Percentiles rank a stretch among this genome's conserved stretches.
Evolutionary conservation across 1,140 invertebrate species (phyloP).

Genomic region (Cotesia vestalis): DNA sequence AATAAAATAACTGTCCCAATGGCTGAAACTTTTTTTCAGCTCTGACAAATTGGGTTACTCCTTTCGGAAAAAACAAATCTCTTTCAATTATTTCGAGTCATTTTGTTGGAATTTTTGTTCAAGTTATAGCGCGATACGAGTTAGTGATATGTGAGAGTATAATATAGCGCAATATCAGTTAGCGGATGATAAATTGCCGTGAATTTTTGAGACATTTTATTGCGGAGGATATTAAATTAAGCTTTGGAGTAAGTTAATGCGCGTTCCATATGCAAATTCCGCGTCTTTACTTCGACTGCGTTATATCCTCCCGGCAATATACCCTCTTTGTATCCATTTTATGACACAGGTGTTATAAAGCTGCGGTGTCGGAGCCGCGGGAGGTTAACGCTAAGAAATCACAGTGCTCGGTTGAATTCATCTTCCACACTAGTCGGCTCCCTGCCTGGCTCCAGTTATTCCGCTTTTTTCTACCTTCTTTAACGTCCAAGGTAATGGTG

Average conservation of each 20-base stretch:
- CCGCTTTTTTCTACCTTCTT: constrained; percentile 1
- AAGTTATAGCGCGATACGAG: too few species aligned
- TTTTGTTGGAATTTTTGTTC: too few species aligned
- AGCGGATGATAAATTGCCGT: not conserved
- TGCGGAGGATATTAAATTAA: constrained; percentile 60
- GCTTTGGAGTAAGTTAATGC: constrained; percentile 62
- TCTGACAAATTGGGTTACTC: too few species aligned
- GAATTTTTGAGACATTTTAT: constrained; percentile 9
- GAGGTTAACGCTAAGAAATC: constrained; percentile 34
- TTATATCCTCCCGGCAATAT: constrained; percentile 54
- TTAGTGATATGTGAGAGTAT: too few species aligned
- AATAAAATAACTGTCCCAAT: too few species aligned
- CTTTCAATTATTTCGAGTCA: too few species aligned
- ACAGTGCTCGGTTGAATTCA: constrained; percentile 24
- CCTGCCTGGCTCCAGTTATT: constrained; percentile 13
- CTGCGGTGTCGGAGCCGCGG: constrained; percentile 34
- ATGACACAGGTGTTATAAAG: constrained; percentile 58
- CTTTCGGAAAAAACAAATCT: too few species aligned
- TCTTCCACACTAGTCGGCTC: constrained; percentile 18
- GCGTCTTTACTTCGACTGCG: constrained; percentile 48
- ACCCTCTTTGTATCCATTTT: constrained; percentile 64
- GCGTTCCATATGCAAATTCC: constrained; percentile 63
- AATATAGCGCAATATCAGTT: too few species aligned
- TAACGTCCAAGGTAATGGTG: not conserved
- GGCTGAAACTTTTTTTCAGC: too few species aligned